Evolutionary conservation across 2,888 invertebrate species (phyloP).

Genomic region (Endotricha flammealis): DNA sequence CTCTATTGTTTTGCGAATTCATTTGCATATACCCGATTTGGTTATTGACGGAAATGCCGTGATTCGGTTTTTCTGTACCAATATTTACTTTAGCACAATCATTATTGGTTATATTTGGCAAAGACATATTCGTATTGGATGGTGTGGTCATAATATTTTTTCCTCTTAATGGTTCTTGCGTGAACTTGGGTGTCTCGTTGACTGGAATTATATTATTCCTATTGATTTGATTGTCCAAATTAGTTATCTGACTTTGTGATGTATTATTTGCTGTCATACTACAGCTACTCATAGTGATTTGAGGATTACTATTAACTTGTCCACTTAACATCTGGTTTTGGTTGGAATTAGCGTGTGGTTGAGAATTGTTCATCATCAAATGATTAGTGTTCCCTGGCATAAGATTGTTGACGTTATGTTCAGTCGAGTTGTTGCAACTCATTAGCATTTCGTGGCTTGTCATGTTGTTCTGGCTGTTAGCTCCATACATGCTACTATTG

Average conservation of each 20-base stretch:
- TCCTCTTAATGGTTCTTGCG: slow-evolving; percentile 57
- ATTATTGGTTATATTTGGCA: slow-evolving; percentile 49
- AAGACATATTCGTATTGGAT: slow-evolving; percentile 41
- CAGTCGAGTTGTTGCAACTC: slow-evolving; percentile 60
- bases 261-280: slow-evolving; percentile 53
- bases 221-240: slow-evolving; percentile 55
- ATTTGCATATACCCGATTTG: slow-evolving; percentile 71
- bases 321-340: slow-evolving; percentile 54
- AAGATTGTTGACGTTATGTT: slow-evolving; percentile 56
- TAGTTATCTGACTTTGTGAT: slow-evolving; percentile 50
- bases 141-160: slow-evolving; percentile 65
- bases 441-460: slow-evolving; percentile 62
- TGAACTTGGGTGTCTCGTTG: slow-evolving; percentile 57
- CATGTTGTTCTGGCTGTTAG: slow-evolving; percentile 49
- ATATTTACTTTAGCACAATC: slow-evolving; percentile 67
- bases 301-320: slow-evolving; percentile 49
- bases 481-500: slow-evolving; percentile 52
- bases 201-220: slow-evolving; percentile 50
- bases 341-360: slow-evolving; percentile 46
- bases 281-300: slow-evolving; percentile 66
- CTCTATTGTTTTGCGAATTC: slow-evolving; percentile 64
- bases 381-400: slow-evolving; percentile 55
- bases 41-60: slow-evolving; percentile 62
- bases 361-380: slow-evolving; percentile 64
- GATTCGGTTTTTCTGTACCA: slow-evolving; percentile 60